phyloP scores from a whole-genome alignment of 2,797 vertebrate species.

The Gallirallus australis region DNA sequence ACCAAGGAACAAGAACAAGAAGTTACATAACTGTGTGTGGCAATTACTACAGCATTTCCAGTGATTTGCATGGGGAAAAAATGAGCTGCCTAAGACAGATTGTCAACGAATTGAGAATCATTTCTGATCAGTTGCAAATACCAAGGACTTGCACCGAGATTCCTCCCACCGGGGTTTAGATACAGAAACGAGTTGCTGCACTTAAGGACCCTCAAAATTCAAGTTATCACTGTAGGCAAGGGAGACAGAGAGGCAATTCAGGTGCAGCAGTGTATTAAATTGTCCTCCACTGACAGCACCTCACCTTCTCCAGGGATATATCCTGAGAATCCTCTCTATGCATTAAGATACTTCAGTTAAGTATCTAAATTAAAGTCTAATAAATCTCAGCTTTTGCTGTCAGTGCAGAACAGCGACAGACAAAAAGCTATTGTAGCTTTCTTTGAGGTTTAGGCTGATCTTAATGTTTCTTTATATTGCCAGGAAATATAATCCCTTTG shows the following conservation, averaged over 20 bases:
- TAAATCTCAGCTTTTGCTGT: not conserved
- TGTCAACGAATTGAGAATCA: not conserved
- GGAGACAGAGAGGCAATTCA: not conserved
- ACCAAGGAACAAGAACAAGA: not conserved
- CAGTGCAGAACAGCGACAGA: not conserved
- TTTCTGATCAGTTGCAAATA: not conserved
- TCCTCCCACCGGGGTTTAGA: not conserved
- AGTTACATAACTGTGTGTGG: not conserved
- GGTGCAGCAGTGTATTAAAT: not conserved
- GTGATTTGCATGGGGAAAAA: not conserved
- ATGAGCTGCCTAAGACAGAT: not conserved
- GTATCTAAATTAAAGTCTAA: not conserved
- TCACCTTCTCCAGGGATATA: rapidly evolving
- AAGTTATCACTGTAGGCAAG: not conserved
- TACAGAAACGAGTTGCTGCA: not conserved
- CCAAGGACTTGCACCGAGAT: not conserved
- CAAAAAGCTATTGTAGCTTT: not conserved
- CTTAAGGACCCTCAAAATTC: not conserved
- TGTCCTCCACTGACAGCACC: not conserved
- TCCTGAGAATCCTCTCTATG: not conserved
- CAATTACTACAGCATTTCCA: not conserved
- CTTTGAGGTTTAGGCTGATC: not conserved
- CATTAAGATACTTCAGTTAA: not conserved
- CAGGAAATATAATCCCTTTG: not conserved
- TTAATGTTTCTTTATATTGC: not conserved